Evolutionary conservation across 1,140 invertebrate species (phyloP), one percentile per base, ranked within the genome.

Genomic region (Semibalanus balanoides): DNA sequence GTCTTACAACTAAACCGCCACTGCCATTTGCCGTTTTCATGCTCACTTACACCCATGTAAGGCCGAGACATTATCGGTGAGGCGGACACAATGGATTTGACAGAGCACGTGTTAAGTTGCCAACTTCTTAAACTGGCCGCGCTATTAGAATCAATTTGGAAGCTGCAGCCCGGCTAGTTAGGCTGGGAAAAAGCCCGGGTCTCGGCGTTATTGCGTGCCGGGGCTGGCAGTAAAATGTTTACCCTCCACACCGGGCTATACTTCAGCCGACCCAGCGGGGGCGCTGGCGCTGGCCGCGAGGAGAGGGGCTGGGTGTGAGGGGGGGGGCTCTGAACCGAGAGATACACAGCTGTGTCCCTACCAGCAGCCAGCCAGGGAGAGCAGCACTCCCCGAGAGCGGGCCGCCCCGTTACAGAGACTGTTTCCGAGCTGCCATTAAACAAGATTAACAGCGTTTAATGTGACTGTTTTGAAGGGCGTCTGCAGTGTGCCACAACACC

Each of bases 401-500:
- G n/a, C n/a, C n/a, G n/a, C n/a, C n/a, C n/a, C n/a, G n/a, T n/a
- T n/a, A n/a, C n/a, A n/a, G n/a, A n/a, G 51, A 14, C 51, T 64
- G 51, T 25, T 25, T 25, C 51, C 51, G 1, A 64, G 51, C 14
- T 3, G 51, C 51, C 51, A 64, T 64, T 64, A 64, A 64, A 64
- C 51, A 64, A 64, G 51, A 64, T 64, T 64, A 64, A 64, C 51
- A 64, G 51, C 51, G 51, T 64, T 25, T 64, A 64, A 64, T 64
- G 51, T 64, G 51, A 64, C 51, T 64, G 51, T 64, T 64, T 64
- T 64, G 51, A 64, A 64, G 51, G 1, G 51, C 51, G 9, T 14
- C 51, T 64, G 51, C 1, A 14, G 51, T 25, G 14, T 7, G 22
- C 51, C 51, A 64, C 51, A 40, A 40, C 51, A 64, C 11, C 51